Percentiles rank a stretch among this genome's conserved stretches.
Conservation (phyloP, 2,797 vertebrate species). For the Cyprinodon diabolis region DNA sequence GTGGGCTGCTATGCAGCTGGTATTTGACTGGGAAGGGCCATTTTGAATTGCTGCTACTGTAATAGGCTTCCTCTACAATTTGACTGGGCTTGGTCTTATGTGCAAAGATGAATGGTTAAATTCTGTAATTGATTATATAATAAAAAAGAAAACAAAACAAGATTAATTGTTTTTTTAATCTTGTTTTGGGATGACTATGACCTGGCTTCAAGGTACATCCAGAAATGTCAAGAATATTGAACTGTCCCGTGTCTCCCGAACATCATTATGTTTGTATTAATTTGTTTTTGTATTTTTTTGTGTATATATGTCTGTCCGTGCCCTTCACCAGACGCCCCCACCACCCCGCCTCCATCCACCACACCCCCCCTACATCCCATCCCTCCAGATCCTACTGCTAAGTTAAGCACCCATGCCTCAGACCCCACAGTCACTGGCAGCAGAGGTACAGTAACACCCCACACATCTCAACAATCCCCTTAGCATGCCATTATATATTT, state of each 20-base stretch:
- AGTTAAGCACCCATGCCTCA: slow-evolving; percentile 91
- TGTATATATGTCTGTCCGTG: slow-evolving; percentile 79
- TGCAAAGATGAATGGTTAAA: too few species aligned
- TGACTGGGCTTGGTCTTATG: too few species aligned
- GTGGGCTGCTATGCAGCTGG: too few species aligned
- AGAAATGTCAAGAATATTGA: not conserved
- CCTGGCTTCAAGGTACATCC: not conserved
- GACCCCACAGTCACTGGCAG: slow-evolving; percentile 88
- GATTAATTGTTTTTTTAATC: too few species aligned
- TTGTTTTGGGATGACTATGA: too few species aligned
- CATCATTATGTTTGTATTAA: slow-evolving; percentile 65
- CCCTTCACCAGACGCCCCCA: slow-evolving; percentile 94
- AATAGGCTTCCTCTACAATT: too few species aligned
- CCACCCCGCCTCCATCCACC: slow-evolving; percentile 94
- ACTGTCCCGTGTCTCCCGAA: not conserved
- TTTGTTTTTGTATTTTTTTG: slow-evolving; percentile 69
- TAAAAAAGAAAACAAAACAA: too few species aligned
- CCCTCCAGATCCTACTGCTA: slow-evolving; percentile 92
- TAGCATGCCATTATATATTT: slow-evolving; percentile 46
- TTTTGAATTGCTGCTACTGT: too few species aligned
- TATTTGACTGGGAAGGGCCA: too few species aligned
- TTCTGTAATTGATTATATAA: too few species aligned
- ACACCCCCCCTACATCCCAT: slow-evolving; percentile 92
- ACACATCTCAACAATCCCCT: slow-evolving; percentile 42
- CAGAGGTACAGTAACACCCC: slow-evolving; percentile 91